Conservation (phyloP, 2,113 vertebrate species). For the Pluvialis apricaria region DNA sequence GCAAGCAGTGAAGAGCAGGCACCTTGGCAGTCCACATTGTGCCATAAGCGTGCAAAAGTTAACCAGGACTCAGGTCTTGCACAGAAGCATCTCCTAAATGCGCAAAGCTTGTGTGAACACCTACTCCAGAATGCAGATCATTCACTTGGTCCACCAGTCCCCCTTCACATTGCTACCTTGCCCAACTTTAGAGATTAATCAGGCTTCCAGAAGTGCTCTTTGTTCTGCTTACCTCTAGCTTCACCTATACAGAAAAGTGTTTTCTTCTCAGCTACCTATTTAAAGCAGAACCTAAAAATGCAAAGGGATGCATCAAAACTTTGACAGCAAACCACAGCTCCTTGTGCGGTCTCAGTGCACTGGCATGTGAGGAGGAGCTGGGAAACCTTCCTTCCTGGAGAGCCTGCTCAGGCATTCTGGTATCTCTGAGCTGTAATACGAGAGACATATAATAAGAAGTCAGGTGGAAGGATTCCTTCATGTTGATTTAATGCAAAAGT, state of each 20-base stretch:
- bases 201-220: neutral
- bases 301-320: neutral
- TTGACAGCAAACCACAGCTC: neutral
- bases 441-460: neutral
- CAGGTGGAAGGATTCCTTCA: neutral
- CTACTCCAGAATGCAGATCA: neutral
- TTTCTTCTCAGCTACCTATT: neutral
- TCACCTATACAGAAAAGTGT: neutral
- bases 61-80: neutral
- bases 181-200: neutral
- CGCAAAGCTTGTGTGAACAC: neutral
- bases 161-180: rapidly evolving
- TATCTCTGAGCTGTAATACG: neutral
- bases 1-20: neutral
- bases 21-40: neutral
- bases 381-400: neutral
- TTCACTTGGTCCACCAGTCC: neutral
- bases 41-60: neutral
- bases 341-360: rapidly evolving
- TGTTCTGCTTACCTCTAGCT: neutral
- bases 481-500: neutral
- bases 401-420: neutral
- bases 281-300: neutral
- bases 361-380: rapidly evolving
- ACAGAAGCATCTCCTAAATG: neutral